phyloP scores from a whole-genome alignment of 64 coral and sea anemone genomes.

The Anthopleura sola region DNA sequence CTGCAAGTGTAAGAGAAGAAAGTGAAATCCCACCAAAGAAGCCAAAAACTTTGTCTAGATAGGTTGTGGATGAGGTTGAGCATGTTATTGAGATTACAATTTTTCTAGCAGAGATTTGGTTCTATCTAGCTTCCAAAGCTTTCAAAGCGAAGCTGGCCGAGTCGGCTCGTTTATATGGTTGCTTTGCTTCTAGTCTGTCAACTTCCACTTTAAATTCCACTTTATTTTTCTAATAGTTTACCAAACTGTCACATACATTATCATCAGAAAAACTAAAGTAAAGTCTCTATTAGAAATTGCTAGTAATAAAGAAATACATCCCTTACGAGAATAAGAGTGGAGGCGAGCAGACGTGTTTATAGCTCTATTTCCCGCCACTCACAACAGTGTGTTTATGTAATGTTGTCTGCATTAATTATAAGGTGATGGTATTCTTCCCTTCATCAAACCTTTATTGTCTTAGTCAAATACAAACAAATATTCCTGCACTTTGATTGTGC shows the following conservation, averaged over 20 bases:
- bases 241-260: constrained; percentile 16
- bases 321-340: constrained; percentile 14
- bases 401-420: constrained; percentile 19
- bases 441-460: constrained; percentile 16
- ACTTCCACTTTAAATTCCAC: constrained; percentile 1
- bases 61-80: constrained; percentile 22
- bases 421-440: constrained; percentile 8
- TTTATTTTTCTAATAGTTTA: constrained; percentile 21
- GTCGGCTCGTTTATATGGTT: constrained; percentile 1
- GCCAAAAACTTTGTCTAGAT: constrained; percentile 22
- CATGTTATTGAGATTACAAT: constrained; percentile 23
- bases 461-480: too few relatives aligned
- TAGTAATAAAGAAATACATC: constrained; percentile 4
- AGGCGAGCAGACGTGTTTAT: constrained; percentile 22
- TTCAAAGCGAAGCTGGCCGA: constrained; percentile 18
- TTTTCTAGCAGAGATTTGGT: constrained; percentile 13
- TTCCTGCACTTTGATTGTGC: too few relatives aligned
- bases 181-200: constrained; percentile 22
- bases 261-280: constrained; percentile 11
- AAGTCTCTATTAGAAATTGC: constrained; percentile 23
- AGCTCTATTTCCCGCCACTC: constrained; percentile 20
- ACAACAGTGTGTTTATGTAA: constrained; percentile 17
- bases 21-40: constrained; percentile 16
- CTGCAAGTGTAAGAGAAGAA: constrained; percentile 5
- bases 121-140: constrained; percentile 1